These are phyloP conservation scores for Pachycephus smyrnensis DNA, from an alignment of 2,888 invertebrate genomes.

Conservation along the genomic window DNA sequence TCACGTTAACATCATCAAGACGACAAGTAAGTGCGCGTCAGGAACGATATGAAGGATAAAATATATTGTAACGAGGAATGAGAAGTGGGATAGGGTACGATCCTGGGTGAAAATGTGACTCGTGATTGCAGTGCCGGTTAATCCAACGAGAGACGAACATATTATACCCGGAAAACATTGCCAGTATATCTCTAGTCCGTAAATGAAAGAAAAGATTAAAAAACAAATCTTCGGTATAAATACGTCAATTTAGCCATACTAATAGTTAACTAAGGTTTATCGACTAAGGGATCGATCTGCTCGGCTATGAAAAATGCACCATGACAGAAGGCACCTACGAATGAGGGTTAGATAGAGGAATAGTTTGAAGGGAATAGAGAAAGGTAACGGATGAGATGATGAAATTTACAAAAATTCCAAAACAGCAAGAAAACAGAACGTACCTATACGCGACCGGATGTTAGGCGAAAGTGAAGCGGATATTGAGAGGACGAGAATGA, in stretches of 20 bases:
- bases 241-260: slow-evolving; percentile 66
- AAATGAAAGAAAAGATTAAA: slow-evolving; percentile 24
- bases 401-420: slow-evolving; percentile 4
- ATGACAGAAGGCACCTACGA: not conserved
- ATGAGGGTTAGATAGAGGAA: not conserved
- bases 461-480: not conserved
- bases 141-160: slow-evolving; percentile 22
- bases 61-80: not conserved
- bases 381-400: not conserved
- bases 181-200: slow-evolving; percentile 57
- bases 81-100: not conserved
- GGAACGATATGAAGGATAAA: not conserved
- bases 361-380: not conserved
- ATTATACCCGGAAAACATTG: slow-evolving; percentile 37
- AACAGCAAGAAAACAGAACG: slow-evolving; percentile 5
- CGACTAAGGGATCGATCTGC: slow-evolving; percentile 29
- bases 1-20: too few relatives aligned
- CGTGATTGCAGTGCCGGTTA: slow-evolving; percentile 26
- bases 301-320: slow-evolving; percentile 12
- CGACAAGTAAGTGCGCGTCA: not conserved
- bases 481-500: not conserved
- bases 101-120: slow-evolving; percentile 16
- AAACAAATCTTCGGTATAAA: slow-evolving; percentile 59
- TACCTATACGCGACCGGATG: not conserved
- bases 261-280: slow-evolving; percentile 56